Base-by-base conservation (phyloP, 2,797 vertebrate species). In the Centroberyx gerrardi region DNA sequence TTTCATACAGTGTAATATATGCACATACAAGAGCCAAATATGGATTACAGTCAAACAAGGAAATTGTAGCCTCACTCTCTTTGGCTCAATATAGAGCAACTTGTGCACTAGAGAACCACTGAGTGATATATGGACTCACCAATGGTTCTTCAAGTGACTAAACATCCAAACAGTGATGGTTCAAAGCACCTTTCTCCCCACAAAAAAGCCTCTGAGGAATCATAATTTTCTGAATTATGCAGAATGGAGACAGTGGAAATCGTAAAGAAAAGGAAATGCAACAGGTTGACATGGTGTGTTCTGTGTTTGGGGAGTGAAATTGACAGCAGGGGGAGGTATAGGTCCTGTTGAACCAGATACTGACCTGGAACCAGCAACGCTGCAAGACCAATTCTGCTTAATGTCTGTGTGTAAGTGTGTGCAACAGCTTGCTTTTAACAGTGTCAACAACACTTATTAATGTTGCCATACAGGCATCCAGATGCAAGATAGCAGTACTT, bases 261-360 rank as follows among this genome's bases (percentile, higher is more conserved):
- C 8, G 13, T 27, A 13, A 3, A 36, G 42, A 44, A 44, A 44
- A 48, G 13, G 4, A 48, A 48, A 17, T 48, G 17, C 2, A 12
- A 46, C 28, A 33, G 3, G 18, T 1, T 38, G 1, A 17, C 0
- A 40, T 33, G 28, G 14, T 67, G 1, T 33, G 0, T 40, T 53
- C 5, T 79, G 62, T 17, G 12, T 66, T 68, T 38, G 28, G 27
- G 28, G 8, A 66, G 46, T 22, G 46, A 67, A 46, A 42, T 62
- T 65, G 59, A 81, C 90, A 87, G 73, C 86, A 92, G 88, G 78
- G 87, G 87, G 90, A 80, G 81, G 52, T 84, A 87, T 78, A 82
- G 46, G 10, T 68, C 77, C 38, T 36, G 33, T 10, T 73, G 18
- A 62, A 42, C 33, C 3, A 18, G n/a, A 49, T 0, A 28, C 27